Base-by-base conservation (phyloP, 2,113 vertebrate genomes). In the Myanophis thanlyinensis region DNA sequence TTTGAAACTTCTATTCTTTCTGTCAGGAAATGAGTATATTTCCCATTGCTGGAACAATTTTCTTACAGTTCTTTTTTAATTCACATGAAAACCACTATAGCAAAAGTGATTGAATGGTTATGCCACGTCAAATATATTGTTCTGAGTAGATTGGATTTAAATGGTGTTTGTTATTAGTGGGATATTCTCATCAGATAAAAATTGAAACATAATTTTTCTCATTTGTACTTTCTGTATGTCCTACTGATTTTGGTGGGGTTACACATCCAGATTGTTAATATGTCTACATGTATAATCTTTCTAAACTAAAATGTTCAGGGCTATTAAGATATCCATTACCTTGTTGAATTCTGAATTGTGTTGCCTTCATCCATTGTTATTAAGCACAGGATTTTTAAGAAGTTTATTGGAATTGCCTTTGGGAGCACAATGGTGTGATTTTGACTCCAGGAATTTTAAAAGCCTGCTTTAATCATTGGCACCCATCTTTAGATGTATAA, bases 401-500 rank as follows among this genome's bases (percentile, higher is more conserved):
- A 8, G 25, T 18, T 46, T 85, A 25, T 84, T 90, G 40, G 49
- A 47, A 53, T 23, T 46, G 25, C 84, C 23, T 53, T 56, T 91
- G 22, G 27, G 35, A 20, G 48, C 6, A 15, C 13, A n/a, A 30
- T 89, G 40, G 40, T 62, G 44, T 62, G 44, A 89, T 89, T 46
- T 89, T 62, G 88, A 89, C 54, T 89, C 20, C 23, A 67, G 23
- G 67, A 85, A 49, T 90, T 90, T 90, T 67, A 90, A 90, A 73
- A 49, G 44, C 56, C 40, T 62, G 62, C 59, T 73, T 67, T 49
- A 35, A 91, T 73, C 73, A 85, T 52, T 85, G 48, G n/a, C 48
- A 49, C 35, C n/a, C n/a, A 85, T 53, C 62, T 91, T 59, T 59
- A 89, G 11, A 89, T 46, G 35, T 59, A 59, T n/a, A 90, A 48